These are phyloP conservation scores for Pseudopleuronectes americanus DNA, from an alignment of 2,797 vertebrate genomes.

Conservation along the genomic window DNA sequence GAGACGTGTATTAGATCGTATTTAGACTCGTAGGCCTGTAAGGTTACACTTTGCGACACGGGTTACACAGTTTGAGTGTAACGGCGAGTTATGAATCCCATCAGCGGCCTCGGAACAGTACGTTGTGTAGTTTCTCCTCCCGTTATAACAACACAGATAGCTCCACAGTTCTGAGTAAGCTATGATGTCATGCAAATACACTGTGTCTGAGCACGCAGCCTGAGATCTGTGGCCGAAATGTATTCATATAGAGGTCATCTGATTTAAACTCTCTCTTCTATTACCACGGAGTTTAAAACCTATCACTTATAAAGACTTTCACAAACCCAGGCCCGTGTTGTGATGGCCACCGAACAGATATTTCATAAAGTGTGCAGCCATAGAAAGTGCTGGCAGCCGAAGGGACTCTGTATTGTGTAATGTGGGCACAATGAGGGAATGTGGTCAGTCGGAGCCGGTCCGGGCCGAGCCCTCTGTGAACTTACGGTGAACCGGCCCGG, in stretches of 20 bases:
- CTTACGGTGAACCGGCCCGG: not conserved
- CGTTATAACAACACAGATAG: constrained; percentile 10
- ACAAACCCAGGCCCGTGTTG: not conserved
- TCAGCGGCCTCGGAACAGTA: too few species aligned
- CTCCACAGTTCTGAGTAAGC: constrained; percentile 51
- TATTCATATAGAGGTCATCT: too few species aligned
- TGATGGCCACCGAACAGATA: constrained; percentile 78
- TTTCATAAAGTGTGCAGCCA: constrained; percentile 86
- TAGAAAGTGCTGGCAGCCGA: constrained; percentile 79
- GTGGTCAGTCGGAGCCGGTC: constrained; percentile 39
- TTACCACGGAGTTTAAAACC: not conserved
- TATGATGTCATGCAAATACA: constrained; percentile 54
- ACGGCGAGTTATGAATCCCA: too few species aligned
- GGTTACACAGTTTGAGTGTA: too few species aligned
- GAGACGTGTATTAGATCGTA: too few species aligned
- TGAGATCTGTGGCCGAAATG: too few species aligned
- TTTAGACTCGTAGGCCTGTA: too few species aligned
- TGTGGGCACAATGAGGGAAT: constrained; percentile 86
- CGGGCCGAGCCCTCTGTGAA: not conserved
- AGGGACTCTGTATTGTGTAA: constrained; percentile 81
- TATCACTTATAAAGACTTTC: too few species aligned
- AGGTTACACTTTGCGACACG: too few species aligned
- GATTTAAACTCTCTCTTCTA: too few species aligned
- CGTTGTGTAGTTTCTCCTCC: too few species aligned
- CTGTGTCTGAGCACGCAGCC: not conserved